A percentile compares a stretch with the other conserved stretches of the same genome.
phyloP scores from a whole-genome alignment of 2,113 vertebrate genomes.

The Leucosticte australis region DNA sequence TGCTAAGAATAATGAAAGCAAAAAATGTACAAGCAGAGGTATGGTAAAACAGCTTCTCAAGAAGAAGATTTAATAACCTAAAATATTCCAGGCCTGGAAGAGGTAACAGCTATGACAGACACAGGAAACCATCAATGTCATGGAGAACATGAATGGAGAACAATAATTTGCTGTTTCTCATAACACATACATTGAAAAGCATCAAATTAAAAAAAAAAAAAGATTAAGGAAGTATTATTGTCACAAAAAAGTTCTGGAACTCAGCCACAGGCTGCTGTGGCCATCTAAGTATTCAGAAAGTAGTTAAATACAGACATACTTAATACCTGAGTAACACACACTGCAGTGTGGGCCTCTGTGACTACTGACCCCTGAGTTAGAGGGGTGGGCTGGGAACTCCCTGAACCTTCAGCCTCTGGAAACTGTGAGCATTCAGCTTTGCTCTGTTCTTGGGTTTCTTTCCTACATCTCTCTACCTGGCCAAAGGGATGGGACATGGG shows the following conservation, averaged over 20 bases:
- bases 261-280: neutral
- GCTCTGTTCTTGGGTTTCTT: neutral
- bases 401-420: neutral
- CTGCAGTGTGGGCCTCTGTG: neutral
- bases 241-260: neutral
- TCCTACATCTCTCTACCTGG: neutral
- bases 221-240: neutral
- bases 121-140: neutral
- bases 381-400: neutral
- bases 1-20: neutral
- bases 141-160: neutral
- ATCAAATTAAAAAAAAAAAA: neutral
- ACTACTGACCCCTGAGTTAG: neutral
- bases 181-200: neutral
- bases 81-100: neutral
- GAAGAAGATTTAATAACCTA: neutral
- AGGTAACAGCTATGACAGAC: neutral
- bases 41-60: neutral
- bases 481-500: neutral
- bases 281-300: neutral
- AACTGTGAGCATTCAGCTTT: neutral
- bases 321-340: neutral
- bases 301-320: neutral
- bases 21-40: neutral
- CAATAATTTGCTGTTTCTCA: neutral